A percentile compares a stretch with the other conserved stretches of the same genome.
phyloP scores from a whole-genome alignment of 2,888 invertebrate species.

The Cistogaster globosa region DNA sequence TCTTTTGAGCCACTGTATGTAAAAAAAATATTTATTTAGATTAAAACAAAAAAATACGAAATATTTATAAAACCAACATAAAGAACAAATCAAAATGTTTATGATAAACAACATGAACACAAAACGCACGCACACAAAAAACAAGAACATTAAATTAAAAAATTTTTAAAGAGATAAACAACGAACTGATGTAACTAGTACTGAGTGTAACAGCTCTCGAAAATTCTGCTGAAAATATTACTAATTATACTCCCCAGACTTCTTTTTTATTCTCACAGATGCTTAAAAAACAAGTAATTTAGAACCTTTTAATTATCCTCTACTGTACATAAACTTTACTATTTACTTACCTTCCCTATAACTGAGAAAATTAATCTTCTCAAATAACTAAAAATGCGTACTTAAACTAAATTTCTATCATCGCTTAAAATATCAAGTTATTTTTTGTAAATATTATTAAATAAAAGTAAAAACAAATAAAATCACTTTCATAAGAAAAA shows the following conservation, averaged over 20 bases:
- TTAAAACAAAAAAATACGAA: slow-evolving; percentile 40
- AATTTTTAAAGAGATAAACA: neutral
- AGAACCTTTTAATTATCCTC: too few relatives aligned
- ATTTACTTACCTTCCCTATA: too few relatives aligned
- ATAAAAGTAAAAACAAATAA: slow-evolving; percentile 12
- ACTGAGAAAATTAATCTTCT: too few relatives aligned
- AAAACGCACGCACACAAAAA: neutral
- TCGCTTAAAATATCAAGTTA: too few relatives aligned
- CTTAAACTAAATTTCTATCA: too few relatives aligned
- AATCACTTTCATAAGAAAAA: neutral
- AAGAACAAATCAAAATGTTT: slow-evolving; percentile 65
- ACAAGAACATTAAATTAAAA: neutral
- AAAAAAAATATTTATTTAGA: slow-evolving; percentile 44
- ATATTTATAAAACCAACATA: slow-evolving; percentile 15
- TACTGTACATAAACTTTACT: too few relatives aligned
- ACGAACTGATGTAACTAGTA: neutral
- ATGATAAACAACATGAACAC: slow-evolving; percentile 37
- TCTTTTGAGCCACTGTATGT: neutral
- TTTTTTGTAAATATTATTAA: neutral
- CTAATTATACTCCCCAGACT: too few relatives aligned
- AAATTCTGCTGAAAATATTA: too few relatives aligned
- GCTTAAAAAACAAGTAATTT: too few relatives aligned
- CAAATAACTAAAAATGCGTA: too few relatives aligned
- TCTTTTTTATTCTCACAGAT: too few relatives aligned
- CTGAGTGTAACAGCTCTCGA: too few relatives aligned